A percentile compares a stretch with the other conserved stretches of the same genome.
Evolutionary conservation across 2,888 invertebrate genomes (phyloP).

Genomic region (Perithous albicinctus): DNA sequence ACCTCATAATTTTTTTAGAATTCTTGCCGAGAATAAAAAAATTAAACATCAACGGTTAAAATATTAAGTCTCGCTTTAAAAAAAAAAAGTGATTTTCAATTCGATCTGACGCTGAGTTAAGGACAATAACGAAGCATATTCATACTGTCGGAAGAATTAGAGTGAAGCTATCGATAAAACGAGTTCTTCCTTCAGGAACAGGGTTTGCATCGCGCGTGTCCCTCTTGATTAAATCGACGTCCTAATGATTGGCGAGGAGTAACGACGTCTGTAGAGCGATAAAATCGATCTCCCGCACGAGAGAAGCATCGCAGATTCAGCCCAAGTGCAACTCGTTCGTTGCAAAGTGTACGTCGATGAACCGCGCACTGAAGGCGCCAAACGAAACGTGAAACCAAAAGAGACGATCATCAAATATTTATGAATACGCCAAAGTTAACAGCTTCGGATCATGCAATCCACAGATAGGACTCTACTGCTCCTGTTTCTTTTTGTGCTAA

Average conservation of each 20-base stretch:
- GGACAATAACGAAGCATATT: constrained; percentile 6
- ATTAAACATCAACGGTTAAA: not conserved
- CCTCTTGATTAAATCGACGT: constrained; percentile 51
- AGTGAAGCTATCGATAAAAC: constrained; percentile 34
- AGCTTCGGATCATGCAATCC: constrained; percentile 75
- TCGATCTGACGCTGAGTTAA: not conserved
- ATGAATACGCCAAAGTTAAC: constrained; percentile 77
- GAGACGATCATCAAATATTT: constrained; percentile 79
- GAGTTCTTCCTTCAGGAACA: constrained; percentile 32
- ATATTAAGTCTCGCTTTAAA: not conserved
- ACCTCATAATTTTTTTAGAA: constrained; percentile 12
- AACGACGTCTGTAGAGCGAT: constrained; percentile 62
- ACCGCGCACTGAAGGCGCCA: constrained; percentile 51
- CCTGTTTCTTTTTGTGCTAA: constrained; percentile 7
- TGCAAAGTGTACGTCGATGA: constrained; percentile 52
- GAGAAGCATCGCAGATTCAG: constrained; percentile 11
- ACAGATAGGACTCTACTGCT: constrained; percentile 70
- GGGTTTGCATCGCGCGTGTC: constrained; percentile 9
- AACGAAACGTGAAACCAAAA: constrained; percentile 62
- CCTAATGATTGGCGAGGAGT: constrained; percentile 60
- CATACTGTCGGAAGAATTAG: constrained; percentile 11
- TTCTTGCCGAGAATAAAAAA: not conserved
- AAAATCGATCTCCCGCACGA: constrained; percentile 71
- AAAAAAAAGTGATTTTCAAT: not conserved
- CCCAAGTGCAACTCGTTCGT: constrained; percentile 43